Evolutionary conservation across 2,797 vertebrate genomes (phyloP), one percentile per base, ranked within the genome.

Genomic region (Synaphobranchus kaupii): DNA sequence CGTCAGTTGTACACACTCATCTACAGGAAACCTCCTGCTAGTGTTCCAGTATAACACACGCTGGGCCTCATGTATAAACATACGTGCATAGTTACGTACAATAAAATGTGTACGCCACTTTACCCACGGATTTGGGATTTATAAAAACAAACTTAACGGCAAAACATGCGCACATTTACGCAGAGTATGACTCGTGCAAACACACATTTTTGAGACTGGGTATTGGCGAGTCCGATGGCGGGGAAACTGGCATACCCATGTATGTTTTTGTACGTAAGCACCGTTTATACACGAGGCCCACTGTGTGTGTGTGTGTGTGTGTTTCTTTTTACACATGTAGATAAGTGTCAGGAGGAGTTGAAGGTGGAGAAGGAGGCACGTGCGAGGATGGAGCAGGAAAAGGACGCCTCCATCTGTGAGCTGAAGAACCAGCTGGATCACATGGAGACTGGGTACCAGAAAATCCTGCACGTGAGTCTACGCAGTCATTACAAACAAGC

Each of bases 391-490:
- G 91, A 93, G 22, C 68, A 87, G 76, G 94, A 96, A 84, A 95
- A 93, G 81, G 94, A 96, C 0, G 82, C 52, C 89, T 89, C 90
- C 83, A 94, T 96, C 39, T 44, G 93, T 81, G 93, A 95, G 73
- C 93, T 97, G 73, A 92, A 87, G 89, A 90, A 89, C 87, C 95
- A 95, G 52, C 88, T 96, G 48, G 88, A 94, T 54, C 90, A 91
- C 88, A 94, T 95, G 94, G 95, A 97, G 86, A 93, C 88, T 13
- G 94, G 95, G 71, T 96, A 94, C 6, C 94, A 97, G 91, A 95
- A 94, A 87, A 92, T 96, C 86, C 88, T 96, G 52, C 93, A 96
- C 0, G 91, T 96, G 90, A 96, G 96, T 90, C 0, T 81, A 28
- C 4, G 25, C 48, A 63, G 9, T 20, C 25, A 76, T 48, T 63